Evolutionary conservation across 2,888 invertebrate genomes (phyloP), one percentile per base, ranked within the genome.

Genomic region (Trisateles emortualis): DNA sequence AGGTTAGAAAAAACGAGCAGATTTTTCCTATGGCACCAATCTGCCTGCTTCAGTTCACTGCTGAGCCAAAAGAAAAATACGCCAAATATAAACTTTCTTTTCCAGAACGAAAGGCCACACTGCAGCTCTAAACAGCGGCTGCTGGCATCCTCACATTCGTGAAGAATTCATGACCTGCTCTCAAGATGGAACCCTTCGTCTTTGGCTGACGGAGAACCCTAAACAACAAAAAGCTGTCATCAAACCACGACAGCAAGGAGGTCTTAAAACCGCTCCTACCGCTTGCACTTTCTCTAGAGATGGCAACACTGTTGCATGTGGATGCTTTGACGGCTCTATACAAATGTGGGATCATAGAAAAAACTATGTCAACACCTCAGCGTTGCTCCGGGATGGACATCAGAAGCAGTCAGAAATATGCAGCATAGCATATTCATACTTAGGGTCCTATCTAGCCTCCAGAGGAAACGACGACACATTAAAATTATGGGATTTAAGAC

Each of bases 331-430:
- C 86, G 99, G 99, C 0, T 98, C 98, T 0, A 95, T 99, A 47
- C 99, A 99, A 86, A 96, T 99, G 91, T 99, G 99, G 99, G 99
- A 99, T 80, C 96, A 98, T 44, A 94, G 98, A 22, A 97, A 96
- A 79, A 96, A 96, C 79, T 98, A 96, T 78, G 99, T 99, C 0
- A 98, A 98, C 74, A 97, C 98, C 0, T 94, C 96, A 0, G 93
- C 95, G 57, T 90, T 97, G 11, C 92, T 97, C 0, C 92, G 98
- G 46, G 95, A 94, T 48, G 98, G 98, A 0, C 99, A 99, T 86
- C 93, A 94, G 49, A 95, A 94, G 64, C 96, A 96, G 2, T 92
- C 94, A 0, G 98, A 98, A 79, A 97, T 98, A 17, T 96, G 97
- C 0, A 96, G 96, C 49, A 92, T 99, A 29, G 93, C 95, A 1